Conservation (phyloP, 2,797 vertebrate genomes). For the Nannoperca australis region DNA sequence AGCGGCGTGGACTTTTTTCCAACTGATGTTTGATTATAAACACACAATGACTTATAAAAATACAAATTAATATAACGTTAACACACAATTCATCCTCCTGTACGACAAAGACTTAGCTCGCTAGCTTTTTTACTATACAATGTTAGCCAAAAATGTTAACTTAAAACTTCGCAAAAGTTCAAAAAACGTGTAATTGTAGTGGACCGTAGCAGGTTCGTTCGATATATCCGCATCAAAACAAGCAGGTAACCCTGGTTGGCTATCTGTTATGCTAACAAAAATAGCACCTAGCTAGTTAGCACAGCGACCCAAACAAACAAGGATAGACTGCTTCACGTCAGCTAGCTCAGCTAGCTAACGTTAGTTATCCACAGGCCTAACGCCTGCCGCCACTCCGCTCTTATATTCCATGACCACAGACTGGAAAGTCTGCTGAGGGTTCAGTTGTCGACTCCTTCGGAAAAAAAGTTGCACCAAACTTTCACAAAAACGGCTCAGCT, state of each 20-base stretch:
- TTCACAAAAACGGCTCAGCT: conserved; percentile 23
- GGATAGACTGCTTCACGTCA: conserved; percentile 37
- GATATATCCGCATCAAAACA: conserved; percentile 57
- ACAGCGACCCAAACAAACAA: conserved; percentile 71
- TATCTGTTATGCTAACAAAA: conserved; percentile 73
- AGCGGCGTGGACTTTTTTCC: conserved; percentile 28
- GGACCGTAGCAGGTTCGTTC: neutral
- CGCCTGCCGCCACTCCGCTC: conserved; percentile 64
- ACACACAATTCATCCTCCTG: conserved; percentile 31
- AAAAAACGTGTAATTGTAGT: neutral
- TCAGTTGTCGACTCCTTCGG: conserved; percentile 10
- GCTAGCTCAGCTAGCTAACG: conserved; percentile 68
- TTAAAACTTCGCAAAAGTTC: conserved; percentile 68
- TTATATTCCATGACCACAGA: conserved; percentile 71
- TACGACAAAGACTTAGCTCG: conserved; percentile 29
- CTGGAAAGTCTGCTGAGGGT: conserved; percentile 50
- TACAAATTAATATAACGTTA: conserved; percentile 2
- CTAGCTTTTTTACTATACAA: neutral
- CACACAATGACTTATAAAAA: conserved; percentile 37
- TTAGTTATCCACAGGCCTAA: conserved; percentile 68
- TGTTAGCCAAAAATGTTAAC: neutral
- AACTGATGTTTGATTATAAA: conserved; percentile 49
- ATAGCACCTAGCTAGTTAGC: conserved; percentile 73
- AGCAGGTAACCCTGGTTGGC: conserved; percentile 38
- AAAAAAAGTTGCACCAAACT: conserved; percentile 60